These are phyloP conservation scores for Melanotaenia trifasciata DNA, from an alignment of 2,797 vertebrate species.

Conservation along the genomic window DNA sequence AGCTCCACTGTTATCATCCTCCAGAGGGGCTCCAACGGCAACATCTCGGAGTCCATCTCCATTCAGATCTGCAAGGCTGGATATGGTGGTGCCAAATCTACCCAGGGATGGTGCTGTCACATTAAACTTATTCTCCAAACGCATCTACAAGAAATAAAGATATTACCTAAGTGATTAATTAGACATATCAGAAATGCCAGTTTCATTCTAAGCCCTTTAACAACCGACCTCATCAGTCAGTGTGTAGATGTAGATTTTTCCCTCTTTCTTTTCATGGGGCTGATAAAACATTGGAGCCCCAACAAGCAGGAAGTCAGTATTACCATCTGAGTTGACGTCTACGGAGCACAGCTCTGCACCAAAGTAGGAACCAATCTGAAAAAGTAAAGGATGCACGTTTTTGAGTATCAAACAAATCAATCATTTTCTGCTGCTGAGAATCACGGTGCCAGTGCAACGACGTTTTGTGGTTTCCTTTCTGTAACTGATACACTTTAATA, in stretches of 20 bases:
- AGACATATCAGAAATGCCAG: neutral
- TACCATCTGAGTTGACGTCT: conserved; percentile 80
- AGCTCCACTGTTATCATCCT: conserved; percentile 81
- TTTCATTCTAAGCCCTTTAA: neutral
- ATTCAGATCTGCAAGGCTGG: conserved; percentile 85
- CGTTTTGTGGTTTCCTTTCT: conserved; percentile 36
- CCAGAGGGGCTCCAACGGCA: conserved; percentile 89
- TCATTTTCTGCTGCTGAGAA: neutral
- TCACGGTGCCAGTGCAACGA: conserved; percentile 1
- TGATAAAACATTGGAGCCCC: conserved; percentile 84
- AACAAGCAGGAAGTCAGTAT: conserved; percentile 86
- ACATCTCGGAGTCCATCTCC: conserved; percentile 86
- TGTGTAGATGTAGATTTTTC: conserved; percentile 81
- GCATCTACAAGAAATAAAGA: conserved; percentile 58
- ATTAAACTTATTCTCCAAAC: conserved; percentile 31
- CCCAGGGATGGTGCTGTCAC: conserved; percentile 68
- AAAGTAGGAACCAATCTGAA: conserved; percentile 90
- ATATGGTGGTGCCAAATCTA: conserved; percentile 85
- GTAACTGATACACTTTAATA: neutral
- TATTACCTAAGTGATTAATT: neutral
- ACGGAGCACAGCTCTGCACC: conserved; percentile 85
- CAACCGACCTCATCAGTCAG: conserved; percentile 69
- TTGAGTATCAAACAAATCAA: too few relatives aligned
- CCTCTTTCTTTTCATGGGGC: conserved; percentile 77
- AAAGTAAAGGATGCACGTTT: neutral